A percentile compares a stretch with the other conserved stretches of the same genome.
Conservation (phyloP, 1,140 invertebrate species). For the Drosophila kohkoa region DNA sequence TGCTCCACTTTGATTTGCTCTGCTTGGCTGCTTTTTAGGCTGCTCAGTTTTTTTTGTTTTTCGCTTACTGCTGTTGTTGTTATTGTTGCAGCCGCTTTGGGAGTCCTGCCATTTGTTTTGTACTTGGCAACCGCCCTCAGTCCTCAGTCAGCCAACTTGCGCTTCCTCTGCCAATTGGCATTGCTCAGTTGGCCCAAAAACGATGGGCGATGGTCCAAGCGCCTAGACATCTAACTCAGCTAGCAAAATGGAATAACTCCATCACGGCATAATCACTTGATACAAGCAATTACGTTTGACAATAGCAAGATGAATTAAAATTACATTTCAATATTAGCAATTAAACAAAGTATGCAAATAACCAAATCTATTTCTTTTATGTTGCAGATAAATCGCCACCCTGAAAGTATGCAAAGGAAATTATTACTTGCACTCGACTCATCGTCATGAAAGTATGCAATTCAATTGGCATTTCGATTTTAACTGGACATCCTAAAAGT, state of each 20-base stretch:
- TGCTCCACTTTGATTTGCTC: constrained; percentile 62
- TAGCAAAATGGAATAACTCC: constrained; percentile 21
- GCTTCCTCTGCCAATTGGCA: constrained; percentile 43
- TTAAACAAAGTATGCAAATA: not conserved
- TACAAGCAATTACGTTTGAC: constrained; percentile 7
- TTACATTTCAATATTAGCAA: not conserved
- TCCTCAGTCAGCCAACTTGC: constrained; percentile 27
- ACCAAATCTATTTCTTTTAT: not conserved
- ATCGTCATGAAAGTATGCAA: no score
- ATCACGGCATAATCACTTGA: constrained; percentile 30
- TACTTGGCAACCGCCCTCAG: constrained; percentile 34
- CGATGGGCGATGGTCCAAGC: not conserved
- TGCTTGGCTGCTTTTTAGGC: constrained; percentile 30
- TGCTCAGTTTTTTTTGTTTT: constrained; percentile 14
- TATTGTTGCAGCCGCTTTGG: constrained; percentile 23
- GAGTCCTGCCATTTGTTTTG: constrained; percentile 36
- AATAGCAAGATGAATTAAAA: not conserved
- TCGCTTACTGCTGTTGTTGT: constrained; percentile 22
- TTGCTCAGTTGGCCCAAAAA: constrained; percentile 34
- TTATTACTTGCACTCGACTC: no score
- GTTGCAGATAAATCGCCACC: no score
- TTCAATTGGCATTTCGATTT: no score
- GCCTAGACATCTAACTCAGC: constrained; percentile 7
- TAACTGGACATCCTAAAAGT: no score
- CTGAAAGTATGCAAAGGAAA: no score